Conservation (phyloP, 2,888 invertebrate species). For the Aporophyla lueneburgensis region DNA sequence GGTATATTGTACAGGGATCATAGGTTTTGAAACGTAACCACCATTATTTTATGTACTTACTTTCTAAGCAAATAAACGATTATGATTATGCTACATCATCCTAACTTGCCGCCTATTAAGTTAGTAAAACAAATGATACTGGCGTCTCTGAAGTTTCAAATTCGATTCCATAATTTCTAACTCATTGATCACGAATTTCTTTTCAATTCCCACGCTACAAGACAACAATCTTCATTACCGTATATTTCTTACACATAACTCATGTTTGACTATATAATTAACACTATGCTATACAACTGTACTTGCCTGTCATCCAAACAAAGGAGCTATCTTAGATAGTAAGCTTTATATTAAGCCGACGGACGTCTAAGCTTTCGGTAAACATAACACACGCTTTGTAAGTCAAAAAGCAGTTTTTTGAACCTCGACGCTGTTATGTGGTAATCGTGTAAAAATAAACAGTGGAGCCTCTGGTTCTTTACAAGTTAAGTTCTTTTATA, state of each 20-base stretch:
- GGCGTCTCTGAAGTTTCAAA: not conserved
- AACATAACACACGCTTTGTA: slow-evolving; percentile 16
- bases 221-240: not conserved
- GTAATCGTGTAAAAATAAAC: slow-evolving; percentile 1
- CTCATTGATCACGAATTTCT: not conserved
- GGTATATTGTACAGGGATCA: no score
- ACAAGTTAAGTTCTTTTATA: not conserved
- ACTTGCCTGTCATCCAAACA: slow-evolving; percentile 28
- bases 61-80: no score
- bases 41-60: no score
- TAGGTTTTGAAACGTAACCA: no score
- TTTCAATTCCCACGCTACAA: slow-evolving; percentile 15
- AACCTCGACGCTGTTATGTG: not conserved
- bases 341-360: slow-evolving; percentile 19
- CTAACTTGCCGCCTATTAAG: no score
- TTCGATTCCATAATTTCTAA: not conserved
- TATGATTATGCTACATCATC: no score
- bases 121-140: not conserved
- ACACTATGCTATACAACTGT: slow-evolving; percentile 33
- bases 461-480: not conserved
- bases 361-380: slow-evolving; percentile 2
- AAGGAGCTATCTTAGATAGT: slow-evolving; percentile 36
- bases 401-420: slow-evolving; percentile 18
- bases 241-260: not conserved
- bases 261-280: slow-evolving; percentile 29